Evolutionary conservation across 2,888 invertebrate genomes (phyloP).

Genomic region (Blomia tropicalis): DNA sequence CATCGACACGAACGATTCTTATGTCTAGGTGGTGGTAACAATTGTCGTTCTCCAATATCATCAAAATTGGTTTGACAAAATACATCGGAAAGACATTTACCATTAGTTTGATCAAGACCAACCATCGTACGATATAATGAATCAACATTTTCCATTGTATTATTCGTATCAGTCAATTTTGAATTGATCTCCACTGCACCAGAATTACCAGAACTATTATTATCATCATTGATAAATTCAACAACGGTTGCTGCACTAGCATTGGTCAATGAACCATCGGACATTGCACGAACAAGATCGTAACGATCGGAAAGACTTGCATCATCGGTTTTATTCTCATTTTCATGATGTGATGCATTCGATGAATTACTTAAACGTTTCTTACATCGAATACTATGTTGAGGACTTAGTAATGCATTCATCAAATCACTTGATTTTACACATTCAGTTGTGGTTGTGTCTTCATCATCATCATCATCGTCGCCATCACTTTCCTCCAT

Average conservation of each 20-base stretch:
- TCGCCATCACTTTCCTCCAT: background rate
- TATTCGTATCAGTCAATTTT: background rate
- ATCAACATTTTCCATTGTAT: background rate
- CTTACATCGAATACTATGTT: conserved; percentile 10
- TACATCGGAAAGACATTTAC: background rate
- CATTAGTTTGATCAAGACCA: background rate
- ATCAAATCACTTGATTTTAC: conserved; percentile 6
- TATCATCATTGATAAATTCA: conserved; percentile 17
- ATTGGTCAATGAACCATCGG: conserved; percentile 18
- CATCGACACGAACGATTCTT: conserved; percentile 9
- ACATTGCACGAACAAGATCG: conserved; percentile 6
- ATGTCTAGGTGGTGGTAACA: background rate
- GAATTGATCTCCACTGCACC: background rate
- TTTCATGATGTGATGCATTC: background rate
- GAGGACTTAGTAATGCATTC: conserved; percentile 18
- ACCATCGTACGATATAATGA: background rate
- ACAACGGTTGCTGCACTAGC: conserved; percentile 13
- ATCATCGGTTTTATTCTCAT: background rate
- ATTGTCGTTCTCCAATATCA: background rate
- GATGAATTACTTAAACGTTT: background rate
- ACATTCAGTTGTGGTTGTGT: no score
- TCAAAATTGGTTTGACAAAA: conserved; percentile 15
- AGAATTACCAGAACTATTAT: no score
- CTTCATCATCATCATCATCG: background rate
- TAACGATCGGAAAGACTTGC: background rate